Conservation (phyloP, 1,140 invertebrate genomes). For the Phocides pigmalion region DNA sequence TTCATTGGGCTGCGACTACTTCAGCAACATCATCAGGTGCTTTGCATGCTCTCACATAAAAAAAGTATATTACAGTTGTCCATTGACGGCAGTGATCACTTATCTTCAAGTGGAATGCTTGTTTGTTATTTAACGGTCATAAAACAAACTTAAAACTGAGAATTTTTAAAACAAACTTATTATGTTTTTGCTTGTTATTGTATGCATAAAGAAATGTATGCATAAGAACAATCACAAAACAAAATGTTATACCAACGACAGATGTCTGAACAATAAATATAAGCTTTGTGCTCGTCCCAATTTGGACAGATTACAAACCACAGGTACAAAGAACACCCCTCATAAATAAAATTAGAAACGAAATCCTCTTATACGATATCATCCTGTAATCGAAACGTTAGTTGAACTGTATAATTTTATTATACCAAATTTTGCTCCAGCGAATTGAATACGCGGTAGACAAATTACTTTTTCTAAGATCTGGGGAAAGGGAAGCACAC, state of each 20-base stretch:
- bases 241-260: conserved; percentile 25
- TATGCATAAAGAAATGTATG: too few species aligned
- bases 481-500: conserved; percentile 38
- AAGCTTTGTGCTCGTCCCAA: conserved; percentile 22
- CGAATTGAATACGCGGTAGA: conserved; percentile 59
- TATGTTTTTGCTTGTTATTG: too few species aligned
- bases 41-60: too few species aligned
- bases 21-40: too few species aligned
- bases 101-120: too few species aligned
- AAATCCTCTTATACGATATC: conserved; percentile 60
- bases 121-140: too few species aligned
- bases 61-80: too few species aligned
- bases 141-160: too few species aligned
- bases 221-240: neutral
- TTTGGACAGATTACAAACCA: conserved; percentile 57
- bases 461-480: conserved; percentile 61
- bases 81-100: too few species aligned
- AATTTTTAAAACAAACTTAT: too few species aligned
- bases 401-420: conserved; percentile 73
- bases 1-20: too few species aligned
- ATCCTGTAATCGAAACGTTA: conserved; percentile 46
- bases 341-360: conserved; percentile 54
- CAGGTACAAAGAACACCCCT: conserved; percentile 54
- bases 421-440: conserved; percentile 60
- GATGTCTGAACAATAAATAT: conserved; percentile 33